Conservation (phyloP, 2,797 vertebrate species). For the Pseudochirops corinnae region DNA sequence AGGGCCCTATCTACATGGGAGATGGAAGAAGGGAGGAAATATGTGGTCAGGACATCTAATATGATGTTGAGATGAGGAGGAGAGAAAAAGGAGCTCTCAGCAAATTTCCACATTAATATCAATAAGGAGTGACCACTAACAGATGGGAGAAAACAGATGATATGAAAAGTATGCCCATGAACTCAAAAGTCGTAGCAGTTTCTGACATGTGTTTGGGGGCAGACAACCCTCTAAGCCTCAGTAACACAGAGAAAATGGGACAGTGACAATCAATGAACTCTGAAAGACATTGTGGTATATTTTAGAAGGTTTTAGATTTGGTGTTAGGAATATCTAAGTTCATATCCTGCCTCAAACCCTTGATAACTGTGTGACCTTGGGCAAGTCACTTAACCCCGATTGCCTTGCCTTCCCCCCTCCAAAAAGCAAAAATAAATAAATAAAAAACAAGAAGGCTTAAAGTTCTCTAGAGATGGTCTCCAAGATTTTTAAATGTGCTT, state of each 20-base stretch:
- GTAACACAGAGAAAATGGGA: background rate
- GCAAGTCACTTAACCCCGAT: background rate
- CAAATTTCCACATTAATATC: background rate
- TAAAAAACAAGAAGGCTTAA: background rate
- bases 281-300: background rate
- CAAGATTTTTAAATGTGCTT: background rate
- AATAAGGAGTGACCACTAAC: background rate
- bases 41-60: background rate
- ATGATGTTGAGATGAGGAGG: background rate
- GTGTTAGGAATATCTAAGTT: background rate
- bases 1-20: background rate
- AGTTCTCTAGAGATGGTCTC: background rate
- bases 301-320: background rate
- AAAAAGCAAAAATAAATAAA: too few relatives aligned
- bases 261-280: background rate
- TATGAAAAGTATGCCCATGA: background rate
- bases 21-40: background rate
- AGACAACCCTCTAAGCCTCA: background rate
- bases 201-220: background rate
- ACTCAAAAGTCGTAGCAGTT: background rate
- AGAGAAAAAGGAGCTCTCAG: background rate
- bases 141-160: background rate
- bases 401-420: too few relatives aligned
- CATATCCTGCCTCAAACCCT: background rate
- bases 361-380: background rate